These are phyloP conservation scores for Anthopleura sola DNA, from an alignment of 64 coral and sea anemone genomes.

Conservation along the genomic window DNA sequence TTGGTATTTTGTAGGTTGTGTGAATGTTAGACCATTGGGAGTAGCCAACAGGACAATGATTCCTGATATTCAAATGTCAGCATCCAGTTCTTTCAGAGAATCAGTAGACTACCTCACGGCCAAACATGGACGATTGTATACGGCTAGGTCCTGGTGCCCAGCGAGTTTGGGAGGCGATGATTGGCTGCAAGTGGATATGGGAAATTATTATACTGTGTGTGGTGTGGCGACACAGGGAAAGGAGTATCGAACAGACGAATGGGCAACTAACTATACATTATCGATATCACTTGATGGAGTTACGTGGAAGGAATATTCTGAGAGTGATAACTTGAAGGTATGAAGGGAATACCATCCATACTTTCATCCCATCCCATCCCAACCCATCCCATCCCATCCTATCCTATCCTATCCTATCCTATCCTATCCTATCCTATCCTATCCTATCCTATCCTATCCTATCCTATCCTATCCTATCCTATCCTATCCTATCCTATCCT, in stretches of 20 bases:
- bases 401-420: no score
- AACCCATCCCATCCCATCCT: not conserved
- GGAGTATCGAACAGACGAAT: conserved; percentile 1
- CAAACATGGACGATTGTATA: conserved; percentile 5
- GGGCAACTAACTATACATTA: conserved; percentile 21
- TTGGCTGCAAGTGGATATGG: conserved; percentile 49
- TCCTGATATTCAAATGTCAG: conserved; percentile 16
- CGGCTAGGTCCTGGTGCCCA: conserved; percentile 35
- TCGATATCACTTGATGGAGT: conserved; percentile 14
- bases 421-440: no score
- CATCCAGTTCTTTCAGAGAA: conserved; percentile 15
- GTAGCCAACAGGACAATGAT: conserved; percentile 28
- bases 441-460: not conserved
- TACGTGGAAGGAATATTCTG: not conserved
- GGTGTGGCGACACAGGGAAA: conserved; percentile 46
- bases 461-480: not conserved
- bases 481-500: no score
- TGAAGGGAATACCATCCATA: not conserved
- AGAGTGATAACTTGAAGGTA: not conserved
- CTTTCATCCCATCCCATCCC: no score
- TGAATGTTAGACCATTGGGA: conserved; percentile 13
- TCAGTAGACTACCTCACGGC: conserved; percentile 24
- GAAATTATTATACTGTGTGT: conserved; percentile 4
- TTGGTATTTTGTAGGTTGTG: not conserved
- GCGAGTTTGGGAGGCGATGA: not conserved